phyloP scores from a whole-genome alignment of 1,140 invertebrate genomes.

The Conus ventricosus region DNA sequence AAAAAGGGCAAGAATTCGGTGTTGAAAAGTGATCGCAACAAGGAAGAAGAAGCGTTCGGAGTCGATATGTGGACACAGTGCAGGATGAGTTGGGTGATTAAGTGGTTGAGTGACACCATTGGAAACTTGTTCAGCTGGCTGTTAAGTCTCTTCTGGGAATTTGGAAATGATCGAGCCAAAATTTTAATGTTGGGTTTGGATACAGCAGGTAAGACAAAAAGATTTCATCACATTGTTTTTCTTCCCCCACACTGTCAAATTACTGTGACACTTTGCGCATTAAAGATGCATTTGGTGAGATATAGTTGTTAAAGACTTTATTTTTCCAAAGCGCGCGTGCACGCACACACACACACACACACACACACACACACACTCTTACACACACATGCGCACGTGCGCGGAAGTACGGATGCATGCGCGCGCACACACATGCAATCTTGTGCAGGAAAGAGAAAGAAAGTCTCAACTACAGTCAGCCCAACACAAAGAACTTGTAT shows the following conservation, averaged over 20 bases:
- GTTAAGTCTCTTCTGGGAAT: background rate
- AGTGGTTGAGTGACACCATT: background rate
- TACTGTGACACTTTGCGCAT: background rate
- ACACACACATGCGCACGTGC: background rate
- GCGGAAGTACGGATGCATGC: background rate
- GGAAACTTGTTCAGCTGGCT: background rate
- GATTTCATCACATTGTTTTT: too few relatives aligned
- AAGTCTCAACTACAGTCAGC: background rate
- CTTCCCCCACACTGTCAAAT: too few relatives aligned
- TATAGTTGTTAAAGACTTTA: too few relatives aligned
- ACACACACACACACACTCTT: background rate
- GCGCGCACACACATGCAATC: background rate
- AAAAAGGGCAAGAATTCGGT: too few relatives aligned
- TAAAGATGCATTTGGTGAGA: background rate
- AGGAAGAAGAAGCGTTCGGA: too few relatives aligned
- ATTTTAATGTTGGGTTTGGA: constrained; percentile 68
- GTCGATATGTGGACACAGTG: background rate
- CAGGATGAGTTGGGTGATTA: background rate
- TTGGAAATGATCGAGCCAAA: constrained; percentile 51
- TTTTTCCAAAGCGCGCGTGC: background rate
- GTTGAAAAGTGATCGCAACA: too few relatives aligned
- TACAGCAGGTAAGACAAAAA: constrained; percentile 62
- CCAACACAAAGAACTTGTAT: too few relatives aligned
- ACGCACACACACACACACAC: background rate
- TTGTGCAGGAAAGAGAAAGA: background rate